phyloP scores from a whole-genome alignment of 2,113 vertebrate genomes.

The Dolichallabes microphthalmus region DNA sequence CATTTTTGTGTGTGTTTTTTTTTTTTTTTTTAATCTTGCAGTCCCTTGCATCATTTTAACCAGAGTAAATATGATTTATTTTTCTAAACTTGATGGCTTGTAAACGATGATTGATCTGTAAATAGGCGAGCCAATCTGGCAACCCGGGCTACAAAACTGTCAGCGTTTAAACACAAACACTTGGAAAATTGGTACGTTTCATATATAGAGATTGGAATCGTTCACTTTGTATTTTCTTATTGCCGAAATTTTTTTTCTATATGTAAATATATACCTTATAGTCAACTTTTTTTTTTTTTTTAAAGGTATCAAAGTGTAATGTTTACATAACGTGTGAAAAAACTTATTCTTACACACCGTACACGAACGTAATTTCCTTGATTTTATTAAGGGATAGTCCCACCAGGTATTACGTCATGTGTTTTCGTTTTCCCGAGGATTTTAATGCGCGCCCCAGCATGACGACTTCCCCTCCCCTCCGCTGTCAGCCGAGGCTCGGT shows the following conservation, averaged over 20 bases:
- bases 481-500: conserved; percentile 21
- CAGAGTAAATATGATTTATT: neutral
- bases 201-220: neutral
- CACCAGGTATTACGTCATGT: neutral
- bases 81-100: neutral
- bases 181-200: neutral
- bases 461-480: neutral
- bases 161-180: neutral
- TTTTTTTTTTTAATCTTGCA: neutral
- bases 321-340: neutral
- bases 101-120: neutral
- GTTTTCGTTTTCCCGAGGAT: conserved; percentile 9
- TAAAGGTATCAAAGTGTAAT: neutral
- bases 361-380: neutral
- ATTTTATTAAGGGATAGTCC: neutral
- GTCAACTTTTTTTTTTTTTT: no score
- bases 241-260: no score
- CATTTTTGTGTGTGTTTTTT: no score
- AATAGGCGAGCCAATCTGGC: neutral
- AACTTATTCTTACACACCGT: neutral
- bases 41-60: neutral
- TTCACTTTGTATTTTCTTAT: neutral
- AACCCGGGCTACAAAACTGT: neutral
- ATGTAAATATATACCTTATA: neutral
- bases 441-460: conserved; percentile 5